Evolutionary conservation across 2,113 vertebrate species (phyloP), one percentile per base, ranked within the genome.

Genomic region (Tragulus kanchil): DNA sequence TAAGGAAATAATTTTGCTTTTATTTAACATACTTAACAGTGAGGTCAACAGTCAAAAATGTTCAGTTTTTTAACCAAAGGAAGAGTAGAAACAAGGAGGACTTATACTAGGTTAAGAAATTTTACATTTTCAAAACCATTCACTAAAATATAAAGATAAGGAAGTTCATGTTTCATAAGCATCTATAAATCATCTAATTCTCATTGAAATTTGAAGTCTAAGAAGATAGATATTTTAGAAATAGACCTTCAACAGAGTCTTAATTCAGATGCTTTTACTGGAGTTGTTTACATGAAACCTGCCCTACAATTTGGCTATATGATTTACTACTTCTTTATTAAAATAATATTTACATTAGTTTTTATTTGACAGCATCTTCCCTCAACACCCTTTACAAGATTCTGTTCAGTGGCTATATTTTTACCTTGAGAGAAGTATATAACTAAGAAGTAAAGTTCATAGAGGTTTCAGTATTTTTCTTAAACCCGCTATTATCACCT

Each of bases 321-420:
- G 73, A 84, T n/a, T 83, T 69, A 48, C 3, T 50, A 87, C 5
- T 15, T 58, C 12, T 56, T 90, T 61, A 82, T 36, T 91, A 75
- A 86, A 94, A 67, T n/a, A 36, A 48, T 67, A 78, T 71, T 69
- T 88, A 48, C 3, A 84, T 50, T 90, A 65, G 62, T 82, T 88
- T 73, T 52, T 73, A 73, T n/a, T 62, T 90, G 23, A 84, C 45
- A 61, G 31, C 3, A 62, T 31, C 17, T 92, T 64, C 10, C 28
- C 23, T 89, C n/a, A 8, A 26, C 6, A 84, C 21, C 1, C 14
- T 9, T 36, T 89, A 12, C 6, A 71, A 84, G 69, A 85, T 85
- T 82, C 4, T 36, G 11, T 88, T 94, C 25, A 7, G 3, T 84
- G 62, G 61, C 56, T 12, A 10, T 78, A 87, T 62, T 71, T 48